These are phyloP conservation scores for Merops nubicus DNA, from an alignment of 2,113 vertebrate genomes.

Conservation along the genomic window DNA sequence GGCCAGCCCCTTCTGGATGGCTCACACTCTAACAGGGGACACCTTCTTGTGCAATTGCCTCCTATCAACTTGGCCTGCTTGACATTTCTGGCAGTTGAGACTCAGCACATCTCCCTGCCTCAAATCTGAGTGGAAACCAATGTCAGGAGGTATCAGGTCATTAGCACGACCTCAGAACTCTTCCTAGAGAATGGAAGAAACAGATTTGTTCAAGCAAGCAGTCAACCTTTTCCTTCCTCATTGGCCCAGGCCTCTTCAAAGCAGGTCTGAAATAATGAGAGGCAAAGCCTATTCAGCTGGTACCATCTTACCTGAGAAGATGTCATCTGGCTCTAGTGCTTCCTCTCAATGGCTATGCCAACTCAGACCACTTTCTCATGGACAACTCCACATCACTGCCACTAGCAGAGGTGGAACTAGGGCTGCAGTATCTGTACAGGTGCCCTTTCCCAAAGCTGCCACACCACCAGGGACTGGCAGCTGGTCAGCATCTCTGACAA, in stretches of 20 bases:
- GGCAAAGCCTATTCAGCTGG: neutral
- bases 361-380: neutral
- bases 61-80: neutral
- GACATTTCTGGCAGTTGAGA: neutral
- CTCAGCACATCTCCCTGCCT: neutral
- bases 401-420: neutral
- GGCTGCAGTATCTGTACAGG: neutral
- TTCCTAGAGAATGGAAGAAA: neutral
- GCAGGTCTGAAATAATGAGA: neutral
- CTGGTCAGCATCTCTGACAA: neutral
- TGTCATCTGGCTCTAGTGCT: neutral
- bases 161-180: neutral
- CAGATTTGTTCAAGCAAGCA: neutral
- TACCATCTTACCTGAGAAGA: neutral
- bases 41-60: neutral
- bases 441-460: neutral
- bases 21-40: neutral
- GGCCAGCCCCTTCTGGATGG: neutral
- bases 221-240: neutral
- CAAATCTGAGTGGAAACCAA: neutral
- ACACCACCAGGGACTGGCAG: neutral
- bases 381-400: neutral
- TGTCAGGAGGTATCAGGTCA: neutral
- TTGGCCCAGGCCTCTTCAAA: neutral
- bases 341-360: neutral